Evolutionary conservation across 2,797 vertebrate genomes (phyloP).

Genomic region (Bufotes viridis): DNA sequence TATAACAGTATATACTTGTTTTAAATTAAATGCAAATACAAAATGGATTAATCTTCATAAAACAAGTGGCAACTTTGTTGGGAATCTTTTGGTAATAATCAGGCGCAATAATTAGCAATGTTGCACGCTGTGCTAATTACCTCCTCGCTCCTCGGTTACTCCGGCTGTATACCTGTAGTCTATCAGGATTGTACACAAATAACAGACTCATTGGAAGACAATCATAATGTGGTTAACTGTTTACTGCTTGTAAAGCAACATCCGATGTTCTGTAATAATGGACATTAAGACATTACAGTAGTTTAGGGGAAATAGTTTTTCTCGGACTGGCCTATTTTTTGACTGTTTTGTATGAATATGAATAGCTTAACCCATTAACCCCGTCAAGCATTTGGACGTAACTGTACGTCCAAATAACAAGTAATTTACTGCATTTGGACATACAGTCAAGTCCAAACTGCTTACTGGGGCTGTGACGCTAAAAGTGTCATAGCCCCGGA

Average conservation of each 20-base stretch:
- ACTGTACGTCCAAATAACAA: too few relatives aligned
- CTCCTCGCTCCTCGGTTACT: background rate
- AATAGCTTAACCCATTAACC: too few relatives aligned
- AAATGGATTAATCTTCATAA: background rate
- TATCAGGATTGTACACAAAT: background rate
- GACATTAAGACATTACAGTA: background rate
- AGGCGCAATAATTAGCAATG: background rate
- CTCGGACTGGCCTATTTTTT: too few relatives aligned
- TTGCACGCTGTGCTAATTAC: background rate
- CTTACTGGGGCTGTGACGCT: too few relatives aligned
- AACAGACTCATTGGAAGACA: background rate
- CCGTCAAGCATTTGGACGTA: too few relatives aligned
- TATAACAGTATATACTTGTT: background rate
- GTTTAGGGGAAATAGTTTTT: background rate
- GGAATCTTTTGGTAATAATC: slow-evolving; percentile 1
- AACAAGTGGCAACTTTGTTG: background rate
- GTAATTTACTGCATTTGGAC: too few relatives aligned
- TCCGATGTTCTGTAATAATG: background rate
- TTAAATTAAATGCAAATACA: background rate
- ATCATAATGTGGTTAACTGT: background rate
- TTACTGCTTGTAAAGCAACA: background rate
- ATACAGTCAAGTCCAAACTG: too few relatives aligned
- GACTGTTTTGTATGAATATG: too few relatives aligned
- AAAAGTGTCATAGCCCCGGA: too few relatives aligned
- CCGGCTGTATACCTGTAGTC: background rate